These are phyloP conservation scores for Nymphicus hollandicus DNA, from an alignment of 2,113 vertebrate genomes.

Conservation along the genomic window DNA sequence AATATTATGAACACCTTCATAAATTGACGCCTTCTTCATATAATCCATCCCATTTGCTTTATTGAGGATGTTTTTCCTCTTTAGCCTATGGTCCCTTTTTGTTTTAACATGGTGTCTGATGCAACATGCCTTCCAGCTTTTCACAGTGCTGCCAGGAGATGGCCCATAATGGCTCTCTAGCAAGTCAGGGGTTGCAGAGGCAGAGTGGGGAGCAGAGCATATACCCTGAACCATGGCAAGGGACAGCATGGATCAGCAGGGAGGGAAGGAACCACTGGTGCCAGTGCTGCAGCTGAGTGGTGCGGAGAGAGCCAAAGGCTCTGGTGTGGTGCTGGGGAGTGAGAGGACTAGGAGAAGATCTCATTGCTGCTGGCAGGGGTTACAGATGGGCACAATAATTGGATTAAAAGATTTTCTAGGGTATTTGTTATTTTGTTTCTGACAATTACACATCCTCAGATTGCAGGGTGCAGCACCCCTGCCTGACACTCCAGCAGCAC, in stretches of 20 bases:
- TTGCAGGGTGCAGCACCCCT: background rate
- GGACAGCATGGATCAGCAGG: accelerated
- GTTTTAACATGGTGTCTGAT: background rate
- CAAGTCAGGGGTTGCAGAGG: background rate
- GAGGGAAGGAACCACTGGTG: accelerated
- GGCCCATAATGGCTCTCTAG: accelerated
- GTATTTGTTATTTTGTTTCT: background rate
- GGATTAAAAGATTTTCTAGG: background rate
- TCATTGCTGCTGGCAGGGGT: background rate
- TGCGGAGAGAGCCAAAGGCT: background rate
- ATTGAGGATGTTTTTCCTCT: background rate
- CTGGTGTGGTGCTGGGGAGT: accelerated
- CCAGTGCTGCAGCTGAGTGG: background rate
- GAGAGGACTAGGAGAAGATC: background rate
- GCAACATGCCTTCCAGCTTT: background rate
- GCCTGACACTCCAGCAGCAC: background rate
- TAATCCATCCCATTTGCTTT: background rate
- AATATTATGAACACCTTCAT: background rate
- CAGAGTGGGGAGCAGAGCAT: background rate
- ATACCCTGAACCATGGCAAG: accelerated
- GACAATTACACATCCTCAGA: background rate
- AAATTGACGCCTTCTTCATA: background rate
- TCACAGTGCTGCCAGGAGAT: background rate
- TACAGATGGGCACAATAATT: background rate
- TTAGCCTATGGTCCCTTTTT: background rate